phyloP scores from a whole-genome alignment of 1,140 invertebrate species.

The Aricia agestis region DNA sequence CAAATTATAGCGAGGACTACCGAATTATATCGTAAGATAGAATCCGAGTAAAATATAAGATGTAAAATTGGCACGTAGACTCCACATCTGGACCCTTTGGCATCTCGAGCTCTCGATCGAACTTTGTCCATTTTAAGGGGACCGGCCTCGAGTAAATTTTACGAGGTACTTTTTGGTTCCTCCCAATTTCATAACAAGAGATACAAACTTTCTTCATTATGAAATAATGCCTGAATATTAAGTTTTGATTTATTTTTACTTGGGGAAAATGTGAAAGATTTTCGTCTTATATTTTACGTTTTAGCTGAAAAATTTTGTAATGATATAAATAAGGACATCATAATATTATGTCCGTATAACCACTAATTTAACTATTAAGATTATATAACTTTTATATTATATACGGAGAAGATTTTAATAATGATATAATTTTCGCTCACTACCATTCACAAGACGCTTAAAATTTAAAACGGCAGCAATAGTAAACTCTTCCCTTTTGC shows the following conservation, averaged over 20 bases:
- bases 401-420: too few species aligned
- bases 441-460: too few species aligned
- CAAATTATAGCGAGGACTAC: background rate
- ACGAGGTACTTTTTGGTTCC: slow-evolving; percentile 41
- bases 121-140: background rate
- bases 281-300: background rate
- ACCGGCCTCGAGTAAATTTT: slow-evolving; percentile 31
- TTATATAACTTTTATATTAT: too few species aligned
- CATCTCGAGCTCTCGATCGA: slow-evolving; percentile 1
- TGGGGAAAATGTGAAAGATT: background rate
- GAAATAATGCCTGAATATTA: slow-evolving; percentile 9
- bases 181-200: slow-evolving; percentile 41
- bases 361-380: too few species aligned
- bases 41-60: background rate
- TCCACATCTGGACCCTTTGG: background rate
- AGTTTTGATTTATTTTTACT: slow-evolving; percentile 12
- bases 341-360: too few species aligned
- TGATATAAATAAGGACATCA: too few species aligned
- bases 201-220: slow-evolving; percentile 36
- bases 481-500: too few species aligned
- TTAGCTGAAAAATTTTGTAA: background rate
- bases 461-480: too few species aligned
- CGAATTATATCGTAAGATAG: background rate
- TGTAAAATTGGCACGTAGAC: background rate
- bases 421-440: too few species aligned